Evolutionary conservation across 2,797 vertebrate species (phyloP).

Genomic region (Hypotaenidia okinawae): DNA sequence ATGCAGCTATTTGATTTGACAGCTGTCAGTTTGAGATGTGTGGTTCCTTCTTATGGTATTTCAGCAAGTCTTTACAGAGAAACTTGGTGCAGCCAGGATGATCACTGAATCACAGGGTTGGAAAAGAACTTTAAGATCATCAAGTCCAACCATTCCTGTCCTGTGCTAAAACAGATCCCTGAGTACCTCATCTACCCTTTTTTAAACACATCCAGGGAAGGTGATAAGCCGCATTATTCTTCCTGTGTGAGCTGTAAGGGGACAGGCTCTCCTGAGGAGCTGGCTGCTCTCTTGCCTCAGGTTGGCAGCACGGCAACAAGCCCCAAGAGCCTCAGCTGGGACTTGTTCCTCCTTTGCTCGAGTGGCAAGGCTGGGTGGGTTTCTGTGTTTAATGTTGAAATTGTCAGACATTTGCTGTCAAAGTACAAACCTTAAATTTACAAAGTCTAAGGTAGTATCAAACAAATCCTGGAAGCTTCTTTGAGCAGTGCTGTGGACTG

Average conservation of each 20-base stretch:
- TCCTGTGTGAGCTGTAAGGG: neutral
- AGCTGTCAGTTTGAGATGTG: neutral
- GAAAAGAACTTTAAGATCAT: too few species aligned
- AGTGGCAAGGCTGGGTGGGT: neutral
- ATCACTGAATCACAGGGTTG: neutral
- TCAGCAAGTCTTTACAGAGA: neutral
- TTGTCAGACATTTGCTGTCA: neutral
- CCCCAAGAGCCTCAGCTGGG: neutral
- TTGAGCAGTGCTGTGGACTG: neutral
- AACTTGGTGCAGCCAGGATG: neutral
- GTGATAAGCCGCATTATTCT: neutral
- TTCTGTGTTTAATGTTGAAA: neutral
- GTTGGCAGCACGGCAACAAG: rapidly evolving
- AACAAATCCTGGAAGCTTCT: neutral
- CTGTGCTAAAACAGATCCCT: too few species aligned
- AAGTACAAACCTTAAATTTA: neutral
- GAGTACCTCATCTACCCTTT: too few species aligned
- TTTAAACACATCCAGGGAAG: too few species aligned
- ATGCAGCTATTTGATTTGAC: neutral
- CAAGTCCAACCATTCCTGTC: too few species aligned
- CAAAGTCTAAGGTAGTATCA: neutral
- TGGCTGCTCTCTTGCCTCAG: neutral
- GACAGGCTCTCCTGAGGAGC: neutral
- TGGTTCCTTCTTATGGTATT: neutral
- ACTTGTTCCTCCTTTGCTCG: neutral